Base-by-base conservation (phyloP, 2,888 invertebrate genomes). In the Caenorhabditis drosophilae region DNA sequence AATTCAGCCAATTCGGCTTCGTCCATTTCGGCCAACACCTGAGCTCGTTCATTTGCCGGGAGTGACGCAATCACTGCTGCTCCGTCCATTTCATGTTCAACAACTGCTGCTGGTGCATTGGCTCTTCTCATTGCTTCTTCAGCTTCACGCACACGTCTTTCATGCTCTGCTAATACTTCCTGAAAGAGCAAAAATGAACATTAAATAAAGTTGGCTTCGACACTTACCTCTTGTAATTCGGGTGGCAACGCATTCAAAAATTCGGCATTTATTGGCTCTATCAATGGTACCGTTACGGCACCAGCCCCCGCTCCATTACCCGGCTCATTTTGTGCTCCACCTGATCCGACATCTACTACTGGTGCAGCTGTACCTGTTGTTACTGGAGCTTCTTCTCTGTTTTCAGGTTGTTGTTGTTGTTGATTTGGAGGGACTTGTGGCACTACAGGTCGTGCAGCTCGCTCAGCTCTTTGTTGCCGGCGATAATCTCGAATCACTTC, bases 221-320 rank as follows among this genome's bases (percentile, higher is more conserved):
- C n/a, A n/a, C n/a, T n/a, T n/a, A n/a, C n/a, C 12, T 71, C 91
- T 84, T 92, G 92, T 50, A 93, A 89, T 50, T 90, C 89, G 1
- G 91, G 91, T 11, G 92, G 92, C 26, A 93, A 84, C 0, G 92
- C 92, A 4, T 92, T 92, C 59, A 93, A 86, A 84, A 93, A 92
- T 83, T 92, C 92, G 0, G 92, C 91, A 85, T 90, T 92, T 0
- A 92, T 91, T n/a, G 82, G 79, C 11, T 83, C 80, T 9, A 76
- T 63, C 11, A 62, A 58, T 23, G 70, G 57, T 7, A 53, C 62
- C 11, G 31, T 52, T 16, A 50, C 54, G 9, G 70, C 63, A 11
- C 70, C 52, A 40, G 45, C 44, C 12, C 46, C 59, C 3, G 49
- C 55, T n/a, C 41, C 47, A 16, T 42, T 53, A 11, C 36, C 60